Conservation (phyloP, 1,140 invertebrate species). For the Drosophila littoralis region DNA sequence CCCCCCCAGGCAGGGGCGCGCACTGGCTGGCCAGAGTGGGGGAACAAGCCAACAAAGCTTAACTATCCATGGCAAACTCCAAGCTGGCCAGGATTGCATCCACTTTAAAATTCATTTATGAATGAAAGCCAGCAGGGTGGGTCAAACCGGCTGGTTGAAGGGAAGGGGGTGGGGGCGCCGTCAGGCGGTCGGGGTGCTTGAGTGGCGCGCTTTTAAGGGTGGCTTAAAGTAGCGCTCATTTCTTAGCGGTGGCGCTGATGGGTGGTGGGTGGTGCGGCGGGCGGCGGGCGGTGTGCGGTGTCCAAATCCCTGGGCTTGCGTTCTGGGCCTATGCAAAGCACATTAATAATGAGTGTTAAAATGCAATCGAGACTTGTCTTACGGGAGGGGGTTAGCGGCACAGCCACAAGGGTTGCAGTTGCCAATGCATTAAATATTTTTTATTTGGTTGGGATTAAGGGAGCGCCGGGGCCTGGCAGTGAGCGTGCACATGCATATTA, state of each 20-base stretch:
- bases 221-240: constrained; percentile 9
- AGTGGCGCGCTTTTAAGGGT: constrained; percentile 19
- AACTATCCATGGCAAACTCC: constrained; percentile 24
- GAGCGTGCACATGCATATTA: constrained; percentile 32
- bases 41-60: constrained; percentile 2
- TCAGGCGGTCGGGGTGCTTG: neutral
- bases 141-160: neutral
- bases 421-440: constrained; percentile 2
- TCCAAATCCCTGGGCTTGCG: constrained; percentile 36
- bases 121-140: constrained; percentile 56
- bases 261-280: constrained; percentile 3
- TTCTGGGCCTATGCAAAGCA: constrained; percentile 40
- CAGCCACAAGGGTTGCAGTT: constrained; percentile 22
- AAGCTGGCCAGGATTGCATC: constrained; percentile 57
- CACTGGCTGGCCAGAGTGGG: no score
- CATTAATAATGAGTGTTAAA: constrained; percentile 76
- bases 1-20: constrained; percentile 1
- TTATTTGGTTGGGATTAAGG: no score
- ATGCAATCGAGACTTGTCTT: constrained; percentile 66
- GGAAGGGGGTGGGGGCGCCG: neutral
- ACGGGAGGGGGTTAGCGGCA: neutral
- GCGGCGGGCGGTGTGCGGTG: neutral
- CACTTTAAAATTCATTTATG: constrained; percentile 81
- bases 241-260: neutral
- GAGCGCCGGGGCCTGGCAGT: neutral